A percentile compares a stretch with the other conserved stretches of the same genome.
phyloP scores from a whole-genome alignment of 2,113 vertebrate genomes.

The Paraplagusia blochii region DNA sequence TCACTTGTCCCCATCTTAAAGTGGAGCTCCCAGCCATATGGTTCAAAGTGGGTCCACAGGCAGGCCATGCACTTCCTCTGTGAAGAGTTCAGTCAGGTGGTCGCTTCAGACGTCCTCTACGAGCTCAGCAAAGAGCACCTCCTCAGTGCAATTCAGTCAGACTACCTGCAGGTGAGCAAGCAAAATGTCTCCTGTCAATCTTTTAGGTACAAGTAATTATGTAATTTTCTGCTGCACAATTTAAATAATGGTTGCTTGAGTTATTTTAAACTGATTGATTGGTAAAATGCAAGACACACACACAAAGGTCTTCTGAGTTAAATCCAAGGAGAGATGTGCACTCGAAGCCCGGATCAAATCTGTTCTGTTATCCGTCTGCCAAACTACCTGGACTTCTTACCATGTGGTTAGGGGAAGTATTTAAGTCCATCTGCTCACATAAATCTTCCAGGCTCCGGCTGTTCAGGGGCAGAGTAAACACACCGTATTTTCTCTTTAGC shows the following conservation, averaged over 20 bases:
- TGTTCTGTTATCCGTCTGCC: slow-evolving; percentile 41
- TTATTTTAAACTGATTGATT: neutral
- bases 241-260: slow-evolving; percentile 6
- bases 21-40: slow-evolving; percentile 98
- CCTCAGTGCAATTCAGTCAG: slow-evolving; percentile 92
- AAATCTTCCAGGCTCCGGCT: slow-evolving; percentile 16
- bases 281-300: slow-evolving; percentile 3
- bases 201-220: neutral
- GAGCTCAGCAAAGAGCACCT: slow-evolving; percentile 96
- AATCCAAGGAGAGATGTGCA: slow-evolving; percentile 26
- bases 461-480: slow-evolving; percentile 22
- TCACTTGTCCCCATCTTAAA: slow-evolving; percentile 94
- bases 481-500: slow-evolving; percentile 28
- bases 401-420: slow-evolving; percentile 50
- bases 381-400: slow-evolving; percentile 29
- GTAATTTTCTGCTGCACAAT: neutral
- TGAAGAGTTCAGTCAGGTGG: slow-evolving; percentile 97
- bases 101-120: slow-evolving; percentile 94
- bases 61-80: slow-evolving; percentile 98
- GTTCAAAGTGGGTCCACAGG: slow-evolving; percentile 96
- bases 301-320: slow-evolving; percentile 13
- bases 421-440: slow-evolving; percentile 46
- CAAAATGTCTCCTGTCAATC: neutral
- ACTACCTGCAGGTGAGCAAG: slow-evolving; percentile 91
- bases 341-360: slow-evolving; percentile 48